These are phyloP conservation scores for Rhynchomys soricoides DNA, from an alignment of 2,113 vertebrate species.

Conservation along the genomic window DNA sequence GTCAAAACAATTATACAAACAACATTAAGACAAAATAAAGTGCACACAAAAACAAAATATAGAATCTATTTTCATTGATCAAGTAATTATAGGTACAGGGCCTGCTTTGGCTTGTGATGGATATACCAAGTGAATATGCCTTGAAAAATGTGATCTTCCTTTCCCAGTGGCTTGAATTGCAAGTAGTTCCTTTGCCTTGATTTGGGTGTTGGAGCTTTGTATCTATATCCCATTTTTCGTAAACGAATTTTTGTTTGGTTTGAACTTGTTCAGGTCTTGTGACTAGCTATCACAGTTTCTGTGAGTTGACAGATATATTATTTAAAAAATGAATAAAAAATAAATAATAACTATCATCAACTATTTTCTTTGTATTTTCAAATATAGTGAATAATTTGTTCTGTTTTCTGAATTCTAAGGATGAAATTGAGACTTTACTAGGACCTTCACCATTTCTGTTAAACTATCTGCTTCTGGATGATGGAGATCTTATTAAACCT, in stretches of 20 bases:
- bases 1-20: background rate
- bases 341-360: background rate
- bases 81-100: background rate
- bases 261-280: background rate
- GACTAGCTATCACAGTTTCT: background rate
- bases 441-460: background rate
- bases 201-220: rapidly evolving
- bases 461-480: rapidly evolving
- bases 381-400: background rate
- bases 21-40: background rate
- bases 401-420: no score
- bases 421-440: background rate
- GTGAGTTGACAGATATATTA: background rate
- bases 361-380: background rate
- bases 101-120: background rate
- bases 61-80: background rate
- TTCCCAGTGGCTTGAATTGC: background rate
- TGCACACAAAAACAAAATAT: background rate
- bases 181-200: background rate
- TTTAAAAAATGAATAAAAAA: background rate
- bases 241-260: background rate
- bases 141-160: background rate
- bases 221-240: background rate
- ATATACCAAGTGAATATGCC: no score
- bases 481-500: background rate